phyloP scores from a whole-genome alignment of 2,888 invertebrate species.

The Protodeltote pygarga region DNA sequence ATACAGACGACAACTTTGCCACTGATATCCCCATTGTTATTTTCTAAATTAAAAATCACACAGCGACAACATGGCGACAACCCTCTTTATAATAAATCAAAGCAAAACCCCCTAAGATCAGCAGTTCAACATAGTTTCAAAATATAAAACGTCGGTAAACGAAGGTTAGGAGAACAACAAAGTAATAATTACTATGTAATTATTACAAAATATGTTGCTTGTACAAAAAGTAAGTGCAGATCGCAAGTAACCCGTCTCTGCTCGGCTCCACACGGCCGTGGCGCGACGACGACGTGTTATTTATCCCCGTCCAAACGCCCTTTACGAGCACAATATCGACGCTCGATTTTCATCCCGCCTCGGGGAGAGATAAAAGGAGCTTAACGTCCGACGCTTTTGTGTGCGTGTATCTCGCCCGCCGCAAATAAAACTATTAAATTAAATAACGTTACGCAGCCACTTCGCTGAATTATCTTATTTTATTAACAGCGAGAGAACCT shows the following conservation, averaged over 20 bases:
- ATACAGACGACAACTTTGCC: constrained; percentile 19
- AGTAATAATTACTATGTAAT: no score
- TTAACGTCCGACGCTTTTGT: constrained; percentile 56
- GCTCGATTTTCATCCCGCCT: constrained; percentile 72
- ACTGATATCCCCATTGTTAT: constrained; percentile 11
- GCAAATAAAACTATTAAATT: constrained; percentile 69
- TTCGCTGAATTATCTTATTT: constrained; percentile 49
- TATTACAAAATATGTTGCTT: constrained; percentile 19
- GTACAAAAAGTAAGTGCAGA: constrained; percentile 20
- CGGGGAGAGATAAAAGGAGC: constrained; percentile 69
- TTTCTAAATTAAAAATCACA: background rate
- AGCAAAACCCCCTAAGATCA: background rate
- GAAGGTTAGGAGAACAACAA: constrained; percentile 7
- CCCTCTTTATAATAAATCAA: background rate
- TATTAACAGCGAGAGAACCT: constrained; percentile 53
- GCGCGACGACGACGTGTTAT: constrained; percentile 69
- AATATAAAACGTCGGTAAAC: constrained; percentile 5
- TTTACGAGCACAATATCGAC: constrained; percentile 77
- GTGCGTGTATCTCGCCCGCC: constrained; percentile 46
- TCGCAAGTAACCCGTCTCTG: constrained; percentile 33
- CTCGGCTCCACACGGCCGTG: constrained; percentile 39
- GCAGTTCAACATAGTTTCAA: background rate
- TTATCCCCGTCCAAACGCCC: constrained; percentile 72
- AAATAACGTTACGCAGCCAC: constrained; percentile 58
- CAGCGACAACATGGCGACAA: background rate